A percentile compares a stretch with the other conserved stretches of the same genome.
Evolutionary conservation across 2,797 vertebrate genomes (phyloP).

Genomic region (Pampus argenteus): DNA sequence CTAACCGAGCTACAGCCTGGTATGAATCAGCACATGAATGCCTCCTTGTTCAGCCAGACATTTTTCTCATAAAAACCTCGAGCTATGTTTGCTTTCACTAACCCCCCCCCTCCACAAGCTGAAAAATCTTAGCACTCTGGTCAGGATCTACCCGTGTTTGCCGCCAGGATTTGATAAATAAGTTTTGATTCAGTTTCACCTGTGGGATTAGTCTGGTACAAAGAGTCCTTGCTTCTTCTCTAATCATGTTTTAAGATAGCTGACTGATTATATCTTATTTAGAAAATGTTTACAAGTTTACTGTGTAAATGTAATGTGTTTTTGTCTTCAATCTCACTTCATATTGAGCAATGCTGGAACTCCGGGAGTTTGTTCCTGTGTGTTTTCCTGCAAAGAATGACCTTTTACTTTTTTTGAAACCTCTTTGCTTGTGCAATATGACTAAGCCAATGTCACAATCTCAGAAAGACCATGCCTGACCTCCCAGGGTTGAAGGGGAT

Average conservation of each 20-base stretch:
- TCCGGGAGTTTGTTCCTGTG: background rate
- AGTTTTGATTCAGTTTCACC: slow-evolving; percentile 43
- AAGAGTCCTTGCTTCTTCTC: slow-evolving; percentile 4
- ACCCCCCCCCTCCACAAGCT: slow-evolving; percentile 51
- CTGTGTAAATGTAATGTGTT: slow-evolving; percentile 1
- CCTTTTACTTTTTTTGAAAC: slow-evolving; percentile 25
- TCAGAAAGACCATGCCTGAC: slow-evolving; percentile 26
- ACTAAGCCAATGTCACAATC: slow-evolving; percentile 53
- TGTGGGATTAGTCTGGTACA: background rate
- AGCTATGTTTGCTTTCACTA: slow-evolving; percentile 76
- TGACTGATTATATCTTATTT: slow-evolving; percentile 10
- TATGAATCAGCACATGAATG: slow-evolving; percentile 84
- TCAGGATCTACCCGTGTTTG: slow-evolving; percentile 62
- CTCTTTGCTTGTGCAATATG: slow-evolving; percentile 39
- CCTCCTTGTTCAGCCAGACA: slow-evolving; percentile 82
- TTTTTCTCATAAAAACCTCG: slow-evolving; percentile 79
- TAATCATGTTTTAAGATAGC: slow-evolving; percentile 21
- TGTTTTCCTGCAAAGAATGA: slow-evolving; percentile 20
- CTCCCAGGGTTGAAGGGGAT: slow-evolving; percentile 23
- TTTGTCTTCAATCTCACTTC: slow-evolving; percentile 3
- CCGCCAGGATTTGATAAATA: slow-evolving; percentile 62
- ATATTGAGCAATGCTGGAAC: slow-evolving; percentile 2
- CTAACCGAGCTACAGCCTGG: slow-evolving; percentile 66
- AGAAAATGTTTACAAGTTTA: slow-evolving; percentile 21
- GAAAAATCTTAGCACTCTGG: slow-evolving; percentile 60